phyloP scores from a whole-genome alignment of 2,888 invertebrate species.

The Crocallis elinguaria region DNA sequence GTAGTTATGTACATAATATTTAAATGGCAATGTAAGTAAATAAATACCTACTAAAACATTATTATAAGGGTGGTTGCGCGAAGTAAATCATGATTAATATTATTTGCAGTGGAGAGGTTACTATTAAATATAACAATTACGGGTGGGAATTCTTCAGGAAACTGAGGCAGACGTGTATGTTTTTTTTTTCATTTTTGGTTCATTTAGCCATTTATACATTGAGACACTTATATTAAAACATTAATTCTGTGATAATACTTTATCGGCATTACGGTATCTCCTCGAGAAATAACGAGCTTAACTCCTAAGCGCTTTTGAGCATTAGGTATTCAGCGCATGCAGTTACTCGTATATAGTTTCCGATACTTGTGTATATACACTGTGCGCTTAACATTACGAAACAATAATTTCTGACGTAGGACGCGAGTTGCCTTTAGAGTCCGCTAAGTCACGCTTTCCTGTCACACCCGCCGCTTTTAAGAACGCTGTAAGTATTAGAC shows the following conservation, averaged over 20 bases:
- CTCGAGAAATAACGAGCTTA: not conserved
- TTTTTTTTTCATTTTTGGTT: no score
- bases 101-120: not conserved
- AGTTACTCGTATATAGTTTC: slow-evolving; percentile 10
- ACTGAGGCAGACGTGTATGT: no score
- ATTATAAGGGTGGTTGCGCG: slow-evolving; percentile 9
- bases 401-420: not conserved
- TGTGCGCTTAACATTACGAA: slow-evolving; percentile 12
- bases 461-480: no score
- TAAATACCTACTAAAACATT: not conserved
- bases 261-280: not conserved
- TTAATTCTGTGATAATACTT: not conserved
- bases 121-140: not conserved
- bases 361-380: slow-evolving; percentile 16
- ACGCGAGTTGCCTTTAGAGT: no score
- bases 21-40: slow-evolving; percentile 24
- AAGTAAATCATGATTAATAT: not conserved
- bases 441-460: no score
- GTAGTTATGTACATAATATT: slow-evolving; percentile 38
- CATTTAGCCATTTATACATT: no score
- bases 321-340: slow-evolving; percentile 7
- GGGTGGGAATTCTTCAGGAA: no score
- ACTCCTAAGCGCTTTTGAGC: slow-evolving; percentile 23
- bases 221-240: no score
- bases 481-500: no score